These are phyloP conservation scores for Sebastes trivittatus DNA, from an alignment of 2,797 vertebrate genomes.

Conservation along the genomic window DNA sequence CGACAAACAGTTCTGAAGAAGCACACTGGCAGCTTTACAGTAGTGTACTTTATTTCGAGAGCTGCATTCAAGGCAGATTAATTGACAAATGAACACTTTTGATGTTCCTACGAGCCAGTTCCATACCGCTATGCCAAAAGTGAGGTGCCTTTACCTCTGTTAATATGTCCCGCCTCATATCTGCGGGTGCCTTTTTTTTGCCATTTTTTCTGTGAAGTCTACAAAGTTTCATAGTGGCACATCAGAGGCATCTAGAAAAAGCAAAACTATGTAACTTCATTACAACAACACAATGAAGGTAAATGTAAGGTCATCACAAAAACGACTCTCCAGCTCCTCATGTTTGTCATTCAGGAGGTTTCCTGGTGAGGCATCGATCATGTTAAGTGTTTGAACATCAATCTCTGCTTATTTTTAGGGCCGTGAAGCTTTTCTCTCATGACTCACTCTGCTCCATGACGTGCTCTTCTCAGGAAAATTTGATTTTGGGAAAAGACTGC, in stretches of 20 bases:
- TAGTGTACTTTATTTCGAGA: neutral
- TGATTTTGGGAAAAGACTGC: constrained; percentile 54
- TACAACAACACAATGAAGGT: constrained; percentile 13
- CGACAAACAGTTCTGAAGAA: neutral
- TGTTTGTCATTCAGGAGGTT: constrained; percentile 42
- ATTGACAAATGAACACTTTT: neutral
- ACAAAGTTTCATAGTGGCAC: neutral
- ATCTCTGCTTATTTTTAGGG: constrained; percentile 49
- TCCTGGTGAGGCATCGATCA: constrained; percentile 42
- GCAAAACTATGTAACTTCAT: constrained; percentile 24
- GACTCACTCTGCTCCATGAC: constrained; percentile 57
- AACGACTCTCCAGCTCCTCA: constrained; percentile 20
- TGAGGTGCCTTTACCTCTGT: neutral
- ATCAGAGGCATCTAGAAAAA: neutral
- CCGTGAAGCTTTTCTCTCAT: constrained; percentile 32
- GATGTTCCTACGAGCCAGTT: neutral
- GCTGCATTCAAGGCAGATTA: neutral
- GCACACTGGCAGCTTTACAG: neutral
- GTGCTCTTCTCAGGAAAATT: constrained; percentile 51
- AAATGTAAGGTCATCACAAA: constrained; percentile 34
- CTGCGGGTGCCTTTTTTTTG: neutral
- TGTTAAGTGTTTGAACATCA: constrained; percentile 51
- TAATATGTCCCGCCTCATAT: neutral
- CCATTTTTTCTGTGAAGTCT: neutral
- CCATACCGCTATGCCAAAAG: neutral